Base-by-base conservation (phyloP, 2,113 vertebrate species). In the Platysternon megacephalum region DNA sequence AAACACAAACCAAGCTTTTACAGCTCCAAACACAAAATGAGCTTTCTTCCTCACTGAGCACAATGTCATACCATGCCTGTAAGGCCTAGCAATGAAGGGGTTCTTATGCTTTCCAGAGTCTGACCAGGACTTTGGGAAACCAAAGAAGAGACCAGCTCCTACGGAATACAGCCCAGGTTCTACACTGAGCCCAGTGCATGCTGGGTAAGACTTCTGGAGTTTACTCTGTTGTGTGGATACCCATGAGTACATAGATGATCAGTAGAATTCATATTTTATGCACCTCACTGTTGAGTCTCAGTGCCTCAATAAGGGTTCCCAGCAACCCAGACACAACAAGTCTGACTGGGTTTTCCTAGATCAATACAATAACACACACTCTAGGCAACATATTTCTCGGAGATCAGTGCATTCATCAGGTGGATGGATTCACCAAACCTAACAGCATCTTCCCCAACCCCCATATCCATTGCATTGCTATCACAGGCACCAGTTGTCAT, bases 371-470 rank as follows among this genome's bases (percentile, higher is more conserved):
- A 19, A n/a, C n/a, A 56, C 83, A 55, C 53, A 85, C 72, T 13
- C n/a, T 58, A 42, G 35, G 0, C 32, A 9, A 0, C 35, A 7
- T 17, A 74, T 85, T 1, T 2, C 61, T 72, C 9, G 5, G 28
- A 58, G 13, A 61, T 35, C 29, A 35, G 29, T 28, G 13, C 58
- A 61, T 35, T 61, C 32, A 61, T 61, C 13, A 61, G 82, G 74
- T 74, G 90, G 83, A 84, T 91, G 1, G 6, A 68, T 90, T 0
- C 2, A 46, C 56, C 3, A 3, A 12, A 28, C 79, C 79, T 65
- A 84, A 26, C 52, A 39, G 2, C 74, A 84, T 68, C 0, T 0
- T 9, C 46, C 72, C 11, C 0, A 0, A 53, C 81, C 48, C 49
- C 0, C 0, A 1, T 3, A 39, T 16, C n/a, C 39, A 0, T 39